phyloP scores from a whole-genome alignment of 35 echinoderm and acorn worm species.

The Stichopus chloronotus region DNA sequence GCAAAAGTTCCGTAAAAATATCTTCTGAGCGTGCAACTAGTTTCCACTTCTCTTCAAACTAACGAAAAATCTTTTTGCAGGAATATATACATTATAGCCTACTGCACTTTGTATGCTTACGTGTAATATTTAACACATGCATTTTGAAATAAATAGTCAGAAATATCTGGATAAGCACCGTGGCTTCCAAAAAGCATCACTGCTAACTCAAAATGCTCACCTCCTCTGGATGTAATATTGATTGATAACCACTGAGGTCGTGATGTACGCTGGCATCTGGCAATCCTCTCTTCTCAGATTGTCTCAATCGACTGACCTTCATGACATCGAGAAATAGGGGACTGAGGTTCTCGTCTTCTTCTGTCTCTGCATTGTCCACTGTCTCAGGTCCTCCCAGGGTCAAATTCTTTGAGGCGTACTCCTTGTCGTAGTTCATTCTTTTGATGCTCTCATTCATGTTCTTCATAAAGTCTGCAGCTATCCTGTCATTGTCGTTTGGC shows the following conservation, averaged over 20 bases:
- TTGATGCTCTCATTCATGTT: constrained; percentile 43
- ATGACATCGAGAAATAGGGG: constrained; percentile 15
- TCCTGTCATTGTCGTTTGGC: background rate
- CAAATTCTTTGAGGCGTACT: constrained; percentile 27
- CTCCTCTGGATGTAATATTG: constrained; percentile 6
- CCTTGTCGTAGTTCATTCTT: constrained; percentile 46
- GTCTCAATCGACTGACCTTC: constrained; percentile 3
- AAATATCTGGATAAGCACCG: no score
- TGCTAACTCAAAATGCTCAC: background rate
- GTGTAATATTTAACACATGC: background rate
- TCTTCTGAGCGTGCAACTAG: background rate
- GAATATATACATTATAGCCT: background rate
- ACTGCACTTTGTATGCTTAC: background rate
- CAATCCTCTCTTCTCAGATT: background rate
- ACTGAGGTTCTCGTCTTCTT: background rate
- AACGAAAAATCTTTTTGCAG: background rate
- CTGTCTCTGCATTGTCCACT: background rate
- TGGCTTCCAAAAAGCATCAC: no score
- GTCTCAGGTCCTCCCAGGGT: background rate
- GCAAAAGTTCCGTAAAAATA: no score
- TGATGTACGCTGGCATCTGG: background rate
- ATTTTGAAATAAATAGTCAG: background rate
- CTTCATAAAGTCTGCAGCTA: constrained; percentile 7
- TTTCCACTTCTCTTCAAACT: no score
- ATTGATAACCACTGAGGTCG: constrained; percentile 14